Conservation (phyloP, 2,113 vertebrate genomes). For the Ovis canadensis region DNA sequence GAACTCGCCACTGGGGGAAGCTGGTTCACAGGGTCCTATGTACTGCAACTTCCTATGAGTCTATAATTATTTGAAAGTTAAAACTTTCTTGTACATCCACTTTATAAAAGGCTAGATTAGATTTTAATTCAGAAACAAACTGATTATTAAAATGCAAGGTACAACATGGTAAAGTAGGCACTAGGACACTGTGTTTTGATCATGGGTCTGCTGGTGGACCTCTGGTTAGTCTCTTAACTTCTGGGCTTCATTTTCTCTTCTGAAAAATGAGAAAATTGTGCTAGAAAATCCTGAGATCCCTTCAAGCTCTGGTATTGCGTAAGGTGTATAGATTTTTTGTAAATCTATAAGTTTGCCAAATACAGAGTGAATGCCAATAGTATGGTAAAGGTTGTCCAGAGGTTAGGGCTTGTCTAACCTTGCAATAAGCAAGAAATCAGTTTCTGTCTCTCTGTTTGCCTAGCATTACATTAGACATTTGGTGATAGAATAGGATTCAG, state of each 20-base stretch:
- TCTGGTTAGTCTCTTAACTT: neutral
- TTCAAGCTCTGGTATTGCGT: neutral
- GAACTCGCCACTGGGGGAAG: neutral
- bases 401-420: neutral
- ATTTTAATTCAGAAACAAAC: constrained; percentile 3
- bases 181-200: neutral
- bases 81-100: neutral
- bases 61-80: neutral
- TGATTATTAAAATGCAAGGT: neutral
- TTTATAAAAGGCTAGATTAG: neutral
- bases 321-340: neutral
- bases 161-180: neutral
- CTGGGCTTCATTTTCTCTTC: constrained; percentile 1
- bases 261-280: constrained; percentile 5
- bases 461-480: neutral
- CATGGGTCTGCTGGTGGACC: neutral
- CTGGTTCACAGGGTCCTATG: neutral
- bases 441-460: neutral
- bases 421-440: neutral
- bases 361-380: neutral
- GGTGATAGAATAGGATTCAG: neutral
- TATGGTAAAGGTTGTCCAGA: neutral
- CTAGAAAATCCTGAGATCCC: neutral
- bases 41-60: neutral
- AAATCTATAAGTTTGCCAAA: neutral